Conservation (phyloP, 2,888 invertebrate species). For the Coelogynopora nodosa region DNA sequence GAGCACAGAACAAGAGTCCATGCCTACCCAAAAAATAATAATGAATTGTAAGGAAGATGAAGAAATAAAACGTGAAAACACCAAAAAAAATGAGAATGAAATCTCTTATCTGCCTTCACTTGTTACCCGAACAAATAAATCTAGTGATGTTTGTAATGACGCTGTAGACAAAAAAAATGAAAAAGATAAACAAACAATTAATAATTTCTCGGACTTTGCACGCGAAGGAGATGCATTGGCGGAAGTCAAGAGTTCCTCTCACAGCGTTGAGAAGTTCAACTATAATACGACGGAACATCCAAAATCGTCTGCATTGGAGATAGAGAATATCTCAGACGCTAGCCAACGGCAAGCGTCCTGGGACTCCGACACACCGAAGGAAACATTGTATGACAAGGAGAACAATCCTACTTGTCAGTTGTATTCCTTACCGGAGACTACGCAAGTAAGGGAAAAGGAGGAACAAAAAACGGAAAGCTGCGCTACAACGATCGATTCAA, state of each 20-base stretch:
- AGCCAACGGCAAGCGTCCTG: not conserved
- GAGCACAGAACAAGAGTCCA: not conserved
- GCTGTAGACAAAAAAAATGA: not conserved
- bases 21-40: not conserved
- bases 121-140: not conserved
- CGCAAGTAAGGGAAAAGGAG: not conserved
- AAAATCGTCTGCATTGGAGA: too few species aligned
- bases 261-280: not conserved
- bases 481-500: not conserved
- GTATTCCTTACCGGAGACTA: not conserved
- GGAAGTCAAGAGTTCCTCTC: not conserved
- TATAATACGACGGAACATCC: not conserved
- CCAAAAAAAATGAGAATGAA: not conserved
- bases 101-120: not conserved
- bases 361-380: not conserved
- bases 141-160: not conserved
- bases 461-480: not conserved
- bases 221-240: not conserved
- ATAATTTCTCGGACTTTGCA: not conserved
- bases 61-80: not conserved
- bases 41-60: not conserved
- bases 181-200: not conserved
- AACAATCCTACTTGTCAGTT: conserved; percentile 12
- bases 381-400: not conserved
- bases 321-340: too few species aligned